Percentiles rank a stretch among this genome's conserved stretches.
phyloP scores from a whole-genome alignment of 2,797 vertebrate species.

The Hippoglossus hippoglossus region DNA sequence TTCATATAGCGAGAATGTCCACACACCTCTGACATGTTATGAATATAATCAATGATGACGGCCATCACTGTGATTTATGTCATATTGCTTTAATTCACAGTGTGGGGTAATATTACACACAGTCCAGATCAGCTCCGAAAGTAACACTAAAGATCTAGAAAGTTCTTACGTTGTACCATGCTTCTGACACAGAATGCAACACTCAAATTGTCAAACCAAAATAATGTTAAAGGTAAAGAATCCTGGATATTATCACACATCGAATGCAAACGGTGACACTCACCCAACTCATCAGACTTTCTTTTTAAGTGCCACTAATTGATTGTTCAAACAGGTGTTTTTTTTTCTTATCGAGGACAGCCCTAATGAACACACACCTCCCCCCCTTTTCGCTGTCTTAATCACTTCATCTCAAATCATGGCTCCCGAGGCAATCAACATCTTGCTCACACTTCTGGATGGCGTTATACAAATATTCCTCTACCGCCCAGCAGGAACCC shows the following conservation, averaged over 20 bases:
- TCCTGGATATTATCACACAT: neutral
- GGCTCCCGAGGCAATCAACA: conserved; percentile 30
- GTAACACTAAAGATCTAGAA: neutral
- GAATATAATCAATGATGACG: neutral
- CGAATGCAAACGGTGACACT: neutral
- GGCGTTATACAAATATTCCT: conserved; percentile 59
- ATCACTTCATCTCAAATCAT: conserved; percentile 41
- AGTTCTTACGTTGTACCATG: too few relatives aligned
- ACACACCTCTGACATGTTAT: too few relatives aligned
- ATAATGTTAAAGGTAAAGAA: neutral
- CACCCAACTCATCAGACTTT: neutral
- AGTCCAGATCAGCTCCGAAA: neutral
- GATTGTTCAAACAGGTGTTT: neutral
- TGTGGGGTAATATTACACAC: neutral
- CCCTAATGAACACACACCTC: neutral
- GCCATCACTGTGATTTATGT: too few relatives aligned
- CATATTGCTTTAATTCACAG: too few relatives aligned
- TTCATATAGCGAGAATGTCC: too few relatives aligned
- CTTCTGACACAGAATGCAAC: neutral
- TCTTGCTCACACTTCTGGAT: conserved; percentile 58
- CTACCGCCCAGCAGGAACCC: conserved; percentile 43
- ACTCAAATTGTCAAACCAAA: neutral
- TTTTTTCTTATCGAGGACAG: neutral
- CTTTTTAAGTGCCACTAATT: neutral
- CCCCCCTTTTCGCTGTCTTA: conserved; percentile 12